These are phyloP conservation scores for Rugalucina vietnamica DNA, from an alignment of 2,888 invertebrate species.

Conservation along the genomic window DNA sequence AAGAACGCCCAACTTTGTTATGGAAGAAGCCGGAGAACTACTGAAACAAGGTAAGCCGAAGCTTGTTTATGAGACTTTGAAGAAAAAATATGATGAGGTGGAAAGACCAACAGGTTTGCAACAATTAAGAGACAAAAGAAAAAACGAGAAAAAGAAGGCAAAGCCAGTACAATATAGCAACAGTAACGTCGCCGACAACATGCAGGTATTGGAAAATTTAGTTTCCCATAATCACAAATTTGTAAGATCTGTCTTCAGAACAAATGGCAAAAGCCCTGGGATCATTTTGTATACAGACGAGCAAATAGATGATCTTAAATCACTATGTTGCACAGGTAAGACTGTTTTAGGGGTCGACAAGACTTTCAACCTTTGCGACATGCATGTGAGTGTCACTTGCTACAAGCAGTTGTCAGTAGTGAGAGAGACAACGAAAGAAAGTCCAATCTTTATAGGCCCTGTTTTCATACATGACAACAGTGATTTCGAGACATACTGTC, in stretches of 20 bases:
- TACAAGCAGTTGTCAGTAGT: background rate
- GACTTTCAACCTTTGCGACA: background rate
- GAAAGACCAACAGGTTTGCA: background rate
- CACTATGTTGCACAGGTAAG: conserved; percentile 22
- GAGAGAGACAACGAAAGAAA: background rate
- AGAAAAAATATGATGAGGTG: conserved; percentile 19
- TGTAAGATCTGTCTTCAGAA: conserved; percentile 16
- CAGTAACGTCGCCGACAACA: conserved; percentile 16
- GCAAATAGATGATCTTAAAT: conserved; percentile 15
- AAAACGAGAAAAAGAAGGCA: background rate
- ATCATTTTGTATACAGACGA: conserved; percentile 31
- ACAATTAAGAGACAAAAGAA: conserved; percentile 25
- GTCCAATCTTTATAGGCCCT: background rate
- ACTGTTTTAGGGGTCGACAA: background rate
- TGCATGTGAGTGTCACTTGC: conserved; percentile 33
- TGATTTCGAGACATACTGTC: conserved; percentile 32
- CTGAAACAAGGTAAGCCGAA: background rate
- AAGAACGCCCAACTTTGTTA: background rate
- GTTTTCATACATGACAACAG: conserved; percentile 33
- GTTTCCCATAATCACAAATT: background rate
- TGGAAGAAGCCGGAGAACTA: background rate
- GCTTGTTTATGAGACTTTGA: background rate
- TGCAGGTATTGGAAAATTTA: conserved; percentile 23
- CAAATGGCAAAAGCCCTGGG: conserved; percentile 2
- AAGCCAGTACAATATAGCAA: background rate